Evolutionary conservation across 2,888 invertebrate species (phyloP).

Genomic region (Chydorus sphaericus): DNA sequence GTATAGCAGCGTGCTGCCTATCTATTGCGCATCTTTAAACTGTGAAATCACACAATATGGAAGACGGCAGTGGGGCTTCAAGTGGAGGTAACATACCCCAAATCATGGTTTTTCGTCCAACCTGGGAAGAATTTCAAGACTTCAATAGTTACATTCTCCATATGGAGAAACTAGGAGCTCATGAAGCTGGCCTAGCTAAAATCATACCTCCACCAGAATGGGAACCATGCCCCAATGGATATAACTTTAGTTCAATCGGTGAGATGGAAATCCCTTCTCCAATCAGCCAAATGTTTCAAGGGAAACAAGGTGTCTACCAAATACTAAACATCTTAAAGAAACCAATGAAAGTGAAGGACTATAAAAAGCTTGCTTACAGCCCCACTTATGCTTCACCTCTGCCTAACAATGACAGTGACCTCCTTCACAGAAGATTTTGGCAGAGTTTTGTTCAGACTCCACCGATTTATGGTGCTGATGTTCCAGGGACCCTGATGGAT

Average conservation of each 20-base stretch:
- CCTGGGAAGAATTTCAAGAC: slow-evolving; percentile 92
- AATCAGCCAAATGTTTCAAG: slow-evolving; percentile 84
- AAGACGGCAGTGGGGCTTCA: neutral
- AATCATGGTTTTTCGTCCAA: slow-evolving; percentile 76
- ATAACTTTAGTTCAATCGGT: slow-evolving; percentile 51
- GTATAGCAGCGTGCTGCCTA: too few species aligned
- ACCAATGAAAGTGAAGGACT: slow-evolving; percentile 76
- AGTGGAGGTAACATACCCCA: too few species aligned
- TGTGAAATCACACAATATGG: too few species aligned
- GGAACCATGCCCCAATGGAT: slow-evolving; percentile 73
- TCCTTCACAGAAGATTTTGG: slow-evolving; percentile 95
- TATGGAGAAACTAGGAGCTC: slow-evolving; percentile 83
- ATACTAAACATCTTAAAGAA: slow-evolving; percentile 95
- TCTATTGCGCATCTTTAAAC: too few species aligned
- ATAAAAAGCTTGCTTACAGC: slow-evolving; percentile 57
- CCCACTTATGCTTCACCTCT: slow-evolving; percentile 53
- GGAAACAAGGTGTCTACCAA: slow-evolving; percentile 88
- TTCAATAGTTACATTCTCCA: slow-evolving; percentile 77
- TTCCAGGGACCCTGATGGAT: slow-evolving; percentile 89
- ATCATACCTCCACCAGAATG: slow-evolving; percentile 95
- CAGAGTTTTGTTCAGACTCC: slow-evolving; percentile 90
- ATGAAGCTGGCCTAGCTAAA: slow-evolving; percentile 89
- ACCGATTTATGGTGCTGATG: slow-evolving; percentile 97
- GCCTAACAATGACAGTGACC: slow-evolving; percentile 71
- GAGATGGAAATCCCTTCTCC: slow-evolving; percentile 83